Evolutionary conservation across 2,888 invertebrate genomes (phyloP).

Genomic region (Drosophila fulvimacula): DNA sequence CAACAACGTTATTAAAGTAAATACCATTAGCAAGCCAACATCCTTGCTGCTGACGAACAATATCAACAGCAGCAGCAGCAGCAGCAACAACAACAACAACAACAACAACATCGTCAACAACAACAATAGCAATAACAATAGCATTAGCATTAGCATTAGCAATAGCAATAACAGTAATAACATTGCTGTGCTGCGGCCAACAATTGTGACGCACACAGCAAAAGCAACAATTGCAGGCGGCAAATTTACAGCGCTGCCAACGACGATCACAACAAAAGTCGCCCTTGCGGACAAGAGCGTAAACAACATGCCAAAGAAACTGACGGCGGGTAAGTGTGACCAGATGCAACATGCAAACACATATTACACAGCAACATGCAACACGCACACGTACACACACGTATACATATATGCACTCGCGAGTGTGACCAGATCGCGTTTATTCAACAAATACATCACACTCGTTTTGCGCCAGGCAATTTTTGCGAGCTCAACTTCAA

Average conservation of each 20-base stretch:
- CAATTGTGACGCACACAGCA: slow-evolving; percentile 42
- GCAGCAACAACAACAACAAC: slow-evolving; percentile 25
- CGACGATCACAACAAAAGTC: slow-evolving; percentile 50
- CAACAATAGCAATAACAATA: neutral
- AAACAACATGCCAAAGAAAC: slow-evolving; percentile 74
- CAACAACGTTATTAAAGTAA: slow-evolving; percentile 45
- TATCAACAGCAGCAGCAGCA: slow-evolving; percentile 71
- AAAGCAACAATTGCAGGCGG: slow-evolving; percentile 49
- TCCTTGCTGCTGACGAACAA: slow-evolving; percentile 40
- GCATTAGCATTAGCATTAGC: neutral
- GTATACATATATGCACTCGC: neutral
- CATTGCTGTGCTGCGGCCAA: slow-evolving; percentile 31
- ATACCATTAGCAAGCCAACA: slow-evolving; percentile 36
- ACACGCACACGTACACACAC: neutral
- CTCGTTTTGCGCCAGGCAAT: neutral
- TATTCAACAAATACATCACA: too few relatives aligned
- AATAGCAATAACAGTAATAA: slow-evolving; percentile 11
- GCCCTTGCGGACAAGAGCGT: slow-evolving; percentile 41
- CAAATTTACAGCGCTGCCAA: slow-evolving; percentile 61
- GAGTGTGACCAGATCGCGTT: too few relatives aligned
- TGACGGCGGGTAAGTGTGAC: slow-evolving; percentile 62
- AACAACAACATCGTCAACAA: slow-evolving; percentile 6
- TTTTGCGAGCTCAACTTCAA: slow-evolving; percentile 21
- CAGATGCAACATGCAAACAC: neutral
- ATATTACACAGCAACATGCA: neutral